Conservation (phyloP, 30 jellyfish, hydroid and myxozoan species). For the Aurelia coerulea region DNA sequence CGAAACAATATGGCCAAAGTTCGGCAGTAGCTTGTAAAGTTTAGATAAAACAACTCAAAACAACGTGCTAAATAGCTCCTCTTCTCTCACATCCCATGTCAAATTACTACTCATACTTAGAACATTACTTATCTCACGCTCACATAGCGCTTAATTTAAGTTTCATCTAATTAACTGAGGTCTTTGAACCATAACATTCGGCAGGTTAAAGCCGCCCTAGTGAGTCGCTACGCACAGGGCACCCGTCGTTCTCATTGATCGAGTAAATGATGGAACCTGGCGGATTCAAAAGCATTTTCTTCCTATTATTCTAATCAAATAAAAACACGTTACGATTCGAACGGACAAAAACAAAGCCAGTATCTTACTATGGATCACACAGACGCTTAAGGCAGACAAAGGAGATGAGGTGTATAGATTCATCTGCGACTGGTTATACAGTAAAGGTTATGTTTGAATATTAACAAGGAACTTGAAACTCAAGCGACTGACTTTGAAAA, state of each 20-base stretch:
- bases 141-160: conserved; percentile 15
- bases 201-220: conserved; percentile 64
- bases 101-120: too few species aligned
- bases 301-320: neutral
- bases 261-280: conserved; percentile 68
- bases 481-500: too few species aligned
- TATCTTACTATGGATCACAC: neutral
- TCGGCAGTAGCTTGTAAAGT: too few species aligned
- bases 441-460: too few species aligned
- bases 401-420: neutral
- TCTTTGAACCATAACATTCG: conserved; percentile 56
- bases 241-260: conserved; percentile 66
- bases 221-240: conserved; percentile 50
- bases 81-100: too few species aligned
- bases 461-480: too few species aligned
- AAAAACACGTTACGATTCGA: conserved; percentile 2
- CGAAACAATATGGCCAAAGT: too few species aligned
- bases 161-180: conserved; percentile 41
- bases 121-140: too few species aligned
- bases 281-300: neutral
- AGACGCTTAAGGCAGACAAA: conserved; percentile 8
- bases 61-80: too few species aligned
- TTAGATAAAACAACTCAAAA: too few species aligned
- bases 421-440: too few species aligned
- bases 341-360: neutral